Evolutionary conservation across 2,113 vertebrate genomes (phyloP), one percentile per base, ranked within the genome.

Genomic region (Rhea americana): DNA sequence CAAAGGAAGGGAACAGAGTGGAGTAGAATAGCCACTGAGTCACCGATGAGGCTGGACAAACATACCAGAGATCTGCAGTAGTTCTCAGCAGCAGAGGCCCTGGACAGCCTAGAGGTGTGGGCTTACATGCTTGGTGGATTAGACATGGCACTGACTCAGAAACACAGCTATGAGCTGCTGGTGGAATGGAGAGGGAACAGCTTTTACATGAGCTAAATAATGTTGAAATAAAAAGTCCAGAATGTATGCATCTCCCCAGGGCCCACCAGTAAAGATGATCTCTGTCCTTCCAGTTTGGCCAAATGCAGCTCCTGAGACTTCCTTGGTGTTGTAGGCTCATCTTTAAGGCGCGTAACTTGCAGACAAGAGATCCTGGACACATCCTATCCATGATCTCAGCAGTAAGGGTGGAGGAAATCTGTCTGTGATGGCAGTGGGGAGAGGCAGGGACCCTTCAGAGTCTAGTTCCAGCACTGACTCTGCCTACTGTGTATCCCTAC

Each of bases 91-190:
- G 63, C 5, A 0, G 22, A 58, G 50, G 5, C 61, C 85, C 72
- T 28, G 84, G 53, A 12, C 90, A 77, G 92, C 39, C 80, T 74
- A 48, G 73, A 89, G 75, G 39, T 80, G 89, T 88, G 77, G 88
- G 32, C 39, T 87, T 37, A 66, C 87, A 91, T 94, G 91, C 91
- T 51, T 92, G 90, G 61, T 24, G 59, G 41, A 91, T 96, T 77
- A 94, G 55, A 30, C 22, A 26, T 1, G 53, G 48, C 66, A 50
- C 85, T 91, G 96, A 93, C 89, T 94, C 93, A 94, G 35, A 35
- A 74, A 24, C 39, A 32, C 14, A 75, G 43, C 73, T 72, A 32
- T 11, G 66, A 86, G 74, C 82, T 73, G 43, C 20, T 83, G 63
- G 24, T 65, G 21, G 55, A 76, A 28, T 13, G 74, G 72, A 6